Evolutionary conservation across 2,797 vertebrate species (phyloP), one percentile per base, ranked within the genome.

Genomic region (Myotis pilosus): DNA sequence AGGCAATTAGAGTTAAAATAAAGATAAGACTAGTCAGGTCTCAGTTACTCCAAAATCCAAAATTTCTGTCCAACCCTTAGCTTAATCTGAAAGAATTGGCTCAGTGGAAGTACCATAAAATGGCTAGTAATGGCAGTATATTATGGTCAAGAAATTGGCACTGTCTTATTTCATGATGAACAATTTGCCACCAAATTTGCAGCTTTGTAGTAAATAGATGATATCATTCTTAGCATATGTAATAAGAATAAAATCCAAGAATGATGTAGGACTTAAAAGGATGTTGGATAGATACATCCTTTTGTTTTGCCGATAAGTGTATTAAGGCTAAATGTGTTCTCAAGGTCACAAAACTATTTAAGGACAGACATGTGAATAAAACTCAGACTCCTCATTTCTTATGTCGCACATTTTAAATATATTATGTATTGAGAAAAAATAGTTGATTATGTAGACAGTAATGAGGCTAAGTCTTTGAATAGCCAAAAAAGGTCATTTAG

Each of bases 361-460:
- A 60, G 33, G 22, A 84, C 2, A 93, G n/a, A 92, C 82, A 92
- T 76, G 11, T 80, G 30, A 92, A 79, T 53, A 85, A 91, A 89
- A 81, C 16, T 72, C 38, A 22, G 0, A 33, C 22, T 91, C 44
- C 20, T 62, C 33, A 55, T 76, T 62, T 25, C 28, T 87, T 68
- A 5, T 51, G 3, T 49, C 25, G 15, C 30, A 83, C 5, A 25
- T 81, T 83, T 79, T 74, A 20, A 44, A 12, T 91, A 16, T 78
- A 22, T 13, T 78, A 23, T 38, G 8, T 80, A 53, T 4, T 10
- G 3, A 84, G 55, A 76, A 66, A 57, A 92, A 13, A 10, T 8
- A 44, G 12, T 47, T 47, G n/a, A 33, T 84, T 92, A 51, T 60
- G 20, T 79, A 74, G 25, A 85, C 23, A 30, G 74, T 22, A 75